Percentiles rank a stretch among this genome's conserved stretches.
Evolutionary conservation across 2,888 invertebrate genomes (phyloP).

Genomic region (Rhynchonema sp.): DNA sequence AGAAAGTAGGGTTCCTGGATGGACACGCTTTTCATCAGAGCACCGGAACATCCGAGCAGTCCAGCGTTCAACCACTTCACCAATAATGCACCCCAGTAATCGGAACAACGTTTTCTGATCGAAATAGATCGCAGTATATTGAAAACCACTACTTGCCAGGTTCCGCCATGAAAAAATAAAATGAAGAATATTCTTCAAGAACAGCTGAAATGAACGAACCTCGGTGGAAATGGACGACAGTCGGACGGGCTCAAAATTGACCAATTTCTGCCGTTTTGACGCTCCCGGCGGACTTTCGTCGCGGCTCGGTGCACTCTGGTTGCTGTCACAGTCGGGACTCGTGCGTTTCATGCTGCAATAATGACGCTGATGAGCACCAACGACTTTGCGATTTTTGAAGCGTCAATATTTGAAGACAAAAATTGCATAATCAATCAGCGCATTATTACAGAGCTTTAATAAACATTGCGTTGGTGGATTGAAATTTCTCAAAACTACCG

Average conservation of each 20-base stretch:
- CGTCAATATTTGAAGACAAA: no score
- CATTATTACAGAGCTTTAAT: no score
- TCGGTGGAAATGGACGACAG: constrained; percentile 17
- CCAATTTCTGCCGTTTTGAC: constrained; percentile 11
- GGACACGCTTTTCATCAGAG: neutral
- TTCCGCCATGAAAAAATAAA: neutral
- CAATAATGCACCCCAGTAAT: no score
- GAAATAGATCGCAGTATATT: neutral
- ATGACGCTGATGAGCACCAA: no score
- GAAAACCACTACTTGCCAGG: neutral
- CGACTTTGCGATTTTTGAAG: no score
- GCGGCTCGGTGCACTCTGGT: neutral
- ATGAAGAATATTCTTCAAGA: neutral
- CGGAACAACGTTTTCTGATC: no score
- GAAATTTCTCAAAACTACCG: no score
- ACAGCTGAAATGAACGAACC: constrained; percentile 11
- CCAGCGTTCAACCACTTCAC: no score
- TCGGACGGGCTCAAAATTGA: constrained; percentile 21
- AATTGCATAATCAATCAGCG: no score
- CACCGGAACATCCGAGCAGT: neutral
- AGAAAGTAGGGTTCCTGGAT: neutral
- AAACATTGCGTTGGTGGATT: no score
- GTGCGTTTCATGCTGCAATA: constrained; percentile 1
- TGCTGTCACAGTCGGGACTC: constrained; percentile 2
- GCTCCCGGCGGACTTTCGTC: constrained; percentile 5